Percentiles rank a stretch among this genome's conserved stretches.
Evolutionary conservation across 2,797 vertebrate species (phyloP).

Genomic region (Acrossocheilus fasciatus): DNA sequence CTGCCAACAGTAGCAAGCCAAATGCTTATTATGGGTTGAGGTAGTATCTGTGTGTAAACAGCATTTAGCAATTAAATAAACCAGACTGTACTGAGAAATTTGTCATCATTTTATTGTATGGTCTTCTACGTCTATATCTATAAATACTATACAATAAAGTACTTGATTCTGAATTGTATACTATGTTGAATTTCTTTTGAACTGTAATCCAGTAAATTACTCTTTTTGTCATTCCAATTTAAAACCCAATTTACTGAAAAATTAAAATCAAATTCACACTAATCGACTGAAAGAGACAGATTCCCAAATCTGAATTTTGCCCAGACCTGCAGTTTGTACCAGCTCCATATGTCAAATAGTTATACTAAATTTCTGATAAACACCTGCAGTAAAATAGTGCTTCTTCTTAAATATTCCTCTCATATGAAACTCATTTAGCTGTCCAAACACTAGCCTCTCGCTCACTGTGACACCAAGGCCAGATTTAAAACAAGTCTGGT

Average conservation of each 20-base stretch:
- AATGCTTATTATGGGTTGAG: slow-evolving; percentile 34
- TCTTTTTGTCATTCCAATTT: too few relatives aligned
- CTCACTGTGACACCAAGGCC: slow-evolving; percentile 37
- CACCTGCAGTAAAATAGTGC: not conserved
- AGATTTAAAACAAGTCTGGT: slow-evolving; percentile 40
- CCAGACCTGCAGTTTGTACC: not conserved
- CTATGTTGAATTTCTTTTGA: not conserved
- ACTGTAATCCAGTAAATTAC: too few relatives aligned
- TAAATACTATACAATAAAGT: not conserved
- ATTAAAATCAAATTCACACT: not conserved
- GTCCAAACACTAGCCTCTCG: not conserved
- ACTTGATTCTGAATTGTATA: not conserved
- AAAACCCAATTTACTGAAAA: not conserved
- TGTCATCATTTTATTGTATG: not conserved
- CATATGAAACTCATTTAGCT: slow-evolving; percentile 3
- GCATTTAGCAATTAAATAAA: slow-evolving; percentile 38
- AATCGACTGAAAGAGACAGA: not conserved
- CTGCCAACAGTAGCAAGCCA: slow-evolving; percentile 22
- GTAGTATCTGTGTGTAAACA: slow-evolving; percentile 22
- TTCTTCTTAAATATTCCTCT: not conserved
- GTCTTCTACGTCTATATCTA: not conserved
- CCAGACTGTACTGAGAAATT: slow-evolving; percentile 5
- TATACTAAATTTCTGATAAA: not conserved
- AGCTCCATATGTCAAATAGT: not conserved
- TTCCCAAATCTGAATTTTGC: not conserved